Conservation (phyloP, 2,113 vertebrate species). For the Coregonus clupeaformis region DNA sequence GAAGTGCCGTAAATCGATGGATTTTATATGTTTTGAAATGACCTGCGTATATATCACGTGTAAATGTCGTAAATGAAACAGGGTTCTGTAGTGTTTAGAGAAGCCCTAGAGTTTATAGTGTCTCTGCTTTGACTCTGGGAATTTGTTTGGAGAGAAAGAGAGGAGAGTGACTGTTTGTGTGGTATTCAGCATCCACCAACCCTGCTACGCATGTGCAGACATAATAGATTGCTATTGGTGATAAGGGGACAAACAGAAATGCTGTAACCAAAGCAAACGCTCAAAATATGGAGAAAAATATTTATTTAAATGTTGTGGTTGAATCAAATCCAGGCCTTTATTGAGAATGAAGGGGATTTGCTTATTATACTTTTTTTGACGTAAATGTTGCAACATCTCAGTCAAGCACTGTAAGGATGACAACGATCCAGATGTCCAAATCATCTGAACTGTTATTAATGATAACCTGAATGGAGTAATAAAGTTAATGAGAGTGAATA, state of each 20-base stretch:
- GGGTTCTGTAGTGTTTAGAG: conserved; percentile 46
- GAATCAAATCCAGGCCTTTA: not conserved
- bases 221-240: not conserved
- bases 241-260: conserved; percentile 35
- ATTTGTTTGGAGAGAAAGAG: conserved; percentile 14
- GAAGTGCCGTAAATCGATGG: conserved; percentile 24
- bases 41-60: conserved; percentile 42
- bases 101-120: conserved; percentile 22
- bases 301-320: not conserved
- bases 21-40: conserved; percentile 42
- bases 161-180: conserved; percentile 3
- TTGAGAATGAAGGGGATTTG: not conserved
- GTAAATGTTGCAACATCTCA: not conserved
- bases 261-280: conserved; percentile 39
- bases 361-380: not conserved
- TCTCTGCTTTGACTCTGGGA: conserved; percentile 29
- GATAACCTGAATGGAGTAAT: not conserved
- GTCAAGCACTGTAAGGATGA: not conserved
- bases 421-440: not conserved
- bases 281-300: conserved; percentile 4
- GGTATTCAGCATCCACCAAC: conserved; percentile 3
- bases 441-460: not conserved
- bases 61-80: conserved; percentile 41
- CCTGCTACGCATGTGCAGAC: conserved; percentile 9
- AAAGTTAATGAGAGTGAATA: not conserved